Percentiles rank a stretch among this genome's conserved stretches.
Evolutionary conservation across 1,140 invertebrate genomes (phyloP).

Genomic region (Brachionus rotundiformis): DNA sequence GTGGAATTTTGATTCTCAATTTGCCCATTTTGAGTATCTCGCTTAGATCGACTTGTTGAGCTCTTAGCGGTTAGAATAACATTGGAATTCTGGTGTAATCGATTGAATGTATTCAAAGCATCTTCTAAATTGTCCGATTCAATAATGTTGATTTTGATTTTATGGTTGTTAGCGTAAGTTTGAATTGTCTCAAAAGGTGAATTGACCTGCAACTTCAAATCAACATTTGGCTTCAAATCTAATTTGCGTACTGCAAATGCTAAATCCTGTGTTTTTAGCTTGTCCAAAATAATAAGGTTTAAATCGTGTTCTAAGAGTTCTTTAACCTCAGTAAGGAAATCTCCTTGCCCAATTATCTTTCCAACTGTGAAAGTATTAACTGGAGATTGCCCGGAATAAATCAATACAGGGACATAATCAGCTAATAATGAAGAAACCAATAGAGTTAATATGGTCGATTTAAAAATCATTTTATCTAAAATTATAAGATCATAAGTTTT

Average conservation of each 20-base stretch:
- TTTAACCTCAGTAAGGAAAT: conserved; percentile 5
- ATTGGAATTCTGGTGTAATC: neutral
- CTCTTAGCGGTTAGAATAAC: neutral
- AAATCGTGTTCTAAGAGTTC: neutral
- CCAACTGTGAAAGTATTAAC: neutral
- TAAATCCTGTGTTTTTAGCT: conserved; percentile 25
- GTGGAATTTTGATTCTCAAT: neutral
- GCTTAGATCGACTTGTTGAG: neutral
- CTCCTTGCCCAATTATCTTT: neutral
- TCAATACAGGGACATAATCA: conserved; percentile 10
- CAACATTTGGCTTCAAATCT: conserved; percentile 21
- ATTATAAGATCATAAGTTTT: neutral
- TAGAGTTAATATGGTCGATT: neutral
- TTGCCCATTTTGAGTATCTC: neutral
- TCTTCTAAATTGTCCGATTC: conserved; percentile 22
- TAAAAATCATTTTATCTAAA: conserved; percentile 1
- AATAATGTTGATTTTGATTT: neutral
- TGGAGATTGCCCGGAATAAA: neutral
- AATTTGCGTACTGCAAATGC: neutral
- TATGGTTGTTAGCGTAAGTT: neutral
- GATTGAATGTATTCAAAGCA: neutral
- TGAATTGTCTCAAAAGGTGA: conserved; percentile 19
- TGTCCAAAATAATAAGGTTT: neutral
- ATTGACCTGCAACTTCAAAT: conserved; percentile 1
- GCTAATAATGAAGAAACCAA: neutral